Percentiles rank a stretch among this genome's conserved stretches.
Conservation (phyloP, 2,113 vertebrate species). For the Eulacestoma nigropectus region DNA sequence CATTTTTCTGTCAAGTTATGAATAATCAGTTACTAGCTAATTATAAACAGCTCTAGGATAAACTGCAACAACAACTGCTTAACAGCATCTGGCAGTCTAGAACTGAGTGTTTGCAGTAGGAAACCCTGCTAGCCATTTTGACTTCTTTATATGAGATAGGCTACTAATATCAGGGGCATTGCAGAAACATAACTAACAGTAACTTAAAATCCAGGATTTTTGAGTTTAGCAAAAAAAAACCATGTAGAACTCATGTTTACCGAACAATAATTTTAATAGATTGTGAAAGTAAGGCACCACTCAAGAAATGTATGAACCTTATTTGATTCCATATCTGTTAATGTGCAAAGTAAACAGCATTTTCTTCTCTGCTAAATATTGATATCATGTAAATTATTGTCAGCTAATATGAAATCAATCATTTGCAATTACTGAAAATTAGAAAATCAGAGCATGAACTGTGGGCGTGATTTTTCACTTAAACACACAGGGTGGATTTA, state of each 20-base stretch:
- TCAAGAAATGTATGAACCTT: not conserved
- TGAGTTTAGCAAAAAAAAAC: not conserved
- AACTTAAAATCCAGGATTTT: not conserved
- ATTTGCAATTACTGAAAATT: slow-evolving; percentile 5
- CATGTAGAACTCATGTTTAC: not conserved
- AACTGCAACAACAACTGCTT: not conserved
- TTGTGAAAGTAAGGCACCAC: not conserved
- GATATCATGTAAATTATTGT: not conserved
- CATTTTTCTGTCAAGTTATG: not conserved
- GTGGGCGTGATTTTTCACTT: not conserved
- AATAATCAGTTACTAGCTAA: not conserved
- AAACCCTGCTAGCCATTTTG: not conserved
- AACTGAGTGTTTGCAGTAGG: not conserved
- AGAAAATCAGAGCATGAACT: not conserved
- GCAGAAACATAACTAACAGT: not conserved
- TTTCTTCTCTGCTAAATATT: not conserved
- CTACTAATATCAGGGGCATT: not conserved
- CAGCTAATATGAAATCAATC: not conserved
- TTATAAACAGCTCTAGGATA: not conserved
- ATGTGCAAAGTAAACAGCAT: not conserved
- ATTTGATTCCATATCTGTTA: not conserved
- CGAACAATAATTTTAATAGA: not conserved
- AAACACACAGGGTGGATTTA: not conserved
- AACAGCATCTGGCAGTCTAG: not conserved
- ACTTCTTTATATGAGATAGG: not conserved